Evolutionary conservation across 2,888 invertebrate species (phyloP).

Genomic region (Ormia ochracea): DNA sequence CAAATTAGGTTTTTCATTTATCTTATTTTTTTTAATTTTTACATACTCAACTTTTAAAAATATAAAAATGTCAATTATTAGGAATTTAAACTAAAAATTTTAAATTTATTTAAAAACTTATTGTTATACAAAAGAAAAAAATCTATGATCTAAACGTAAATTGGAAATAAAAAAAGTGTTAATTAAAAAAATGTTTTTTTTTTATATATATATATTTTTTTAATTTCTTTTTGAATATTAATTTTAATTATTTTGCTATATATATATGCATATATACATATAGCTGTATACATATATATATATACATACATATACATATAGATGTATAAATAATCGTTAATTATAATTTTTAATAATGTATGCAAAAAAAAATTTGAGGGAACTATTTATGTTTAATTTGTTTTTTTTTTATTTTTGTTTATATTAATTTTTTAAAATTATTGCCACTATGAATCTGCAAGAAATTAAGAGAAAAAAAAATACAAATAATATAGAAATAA

Average conservation of each 20-base stretch:
- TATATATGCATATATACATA: conserved; percentile 22
- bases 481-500: conserved; percentile 64
- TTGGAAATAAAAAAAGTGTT: conserved; percentile 22
- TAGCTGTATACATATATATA: conserved; percentile 51
- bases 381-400: conserved; percentile 59
- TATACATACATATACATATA: conserved; percentile 27
- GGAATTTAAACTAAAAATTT: conserved; percentile 49
- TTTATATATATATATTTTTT: too few species aligned
- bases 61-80: background rate
- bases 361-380: conserved; percentile 63
- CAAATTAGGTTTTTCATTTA: background rate
- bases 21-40: background rate
- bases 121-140: conserved; percentile 43
- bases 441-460: conserved; percentile 68
- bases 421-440: conserved; percentile 23
- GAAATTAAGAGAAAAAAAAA: conserved; percentile 65
- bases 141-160: conserved; percentile 46
- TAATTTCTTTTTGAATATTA: conserved; percentile 28
- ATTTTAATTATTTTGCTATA: conserved; percentile 45
- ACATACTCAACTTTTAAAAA: conserved; percentile 21
- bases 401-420: background rate
- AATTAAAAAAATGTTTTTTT: conserved; percentile 25
- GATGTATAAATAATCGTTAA: conserved; percentile 58
- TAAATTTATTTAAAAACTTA: conserved; percentile 33
- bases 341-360: conserved; percentile 63